Evolutionary conservation across 1,140 invertebrate species (phyloP), one percentile per base, ranked within the genome.

Genomic region (Macrotrachela quadricornifera): DNA sequence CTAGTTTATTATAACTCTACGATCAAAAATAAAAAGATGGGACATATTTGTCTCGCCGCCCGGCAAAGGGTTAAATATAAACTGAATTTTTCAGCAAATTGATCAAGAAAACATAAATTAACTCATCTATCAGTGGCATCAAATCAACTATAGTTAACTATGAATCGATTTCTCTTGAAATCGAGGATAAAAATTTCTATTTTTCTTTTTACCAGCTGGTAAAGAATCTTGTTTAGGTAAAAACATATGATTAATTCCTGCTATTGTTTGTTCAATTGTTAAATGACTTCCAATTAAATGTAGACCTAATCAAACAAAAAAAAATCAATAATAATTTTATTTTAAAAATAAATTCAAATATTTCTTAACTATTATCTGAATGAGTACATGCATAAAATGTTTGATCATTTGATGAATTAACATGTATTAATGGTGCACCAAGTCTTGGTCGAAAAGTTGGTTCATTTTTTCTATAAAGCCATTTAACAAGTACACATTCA

Each of bases 401-500:
- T 65, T 80, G 81, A 59, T 78, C 75, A 42, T 70, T 65, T 46
- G 80, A 77, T 51, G 78, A 73, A 6, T 70, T 68, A n/a, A 86
- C 68, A 59, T 79, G 75, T 49, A 71, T 67, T 38, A 85, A 78
- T 4, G 78, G 74, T 11, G 78, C 75, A 10, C 80, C 76, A 57
- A 85, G 69, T 46, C 82, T 73, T 11, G 84, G 83, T 45, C 84
- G 58, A 66, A 78, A 83, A 18, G 74, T 67, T 58, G 76, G 78
- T 9, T 73, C 57, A 30, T 61, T 46, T 9, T 57, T 57, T 40
- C 63, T 60, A 39, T 60, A 59, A 14, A 75, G 63, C 84, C 83
- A 86, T 65, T 80, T 81, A 0, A 85, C 82, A 47, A 87, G 62
- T 0, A 82, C 80, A 63, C 76, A 76, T 66, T 87, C 84, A 50